A percentile compares a stretch with the other conserved stretches of the same genome.
phyloP scores from a whole-genome alignment of 2,797 vertebrate species.

The Austrolebias charrua region DNA sequence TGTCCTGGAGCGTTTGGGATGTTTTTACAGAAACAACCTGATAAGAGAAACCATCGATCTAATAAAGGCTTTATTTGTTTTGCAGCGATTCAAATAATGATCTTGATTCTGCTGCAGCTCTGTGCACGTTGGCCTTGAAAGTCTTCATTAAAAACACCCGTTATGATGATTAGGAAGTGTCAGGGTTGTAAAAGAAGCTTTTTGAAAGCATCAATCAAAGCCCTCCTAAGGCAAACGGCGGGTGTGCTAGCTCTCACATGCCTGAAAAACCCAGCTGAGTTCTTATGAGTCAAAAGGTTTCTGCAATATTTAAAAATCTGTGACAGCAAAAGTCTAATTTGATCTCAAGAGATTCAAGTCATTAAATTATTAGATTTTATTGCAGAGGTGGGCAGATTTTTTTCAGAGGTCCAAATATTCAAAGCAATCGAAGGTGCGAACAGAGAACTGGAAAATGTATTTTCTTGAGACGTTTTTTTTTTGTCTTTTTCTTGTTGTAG shows the following conservation, averaged over 20 bases:
- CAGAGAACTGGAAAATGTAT: too few species aligned
- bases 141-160: neutral
- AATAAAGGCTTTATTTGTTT: too few species aligned
- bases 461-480: too few species aligned
- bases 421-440: too few species aligned
- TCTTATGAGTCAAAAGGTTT: slow-evolving; percentile 10
- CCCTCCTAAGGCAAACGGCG: slow-evolving; percentile 24
- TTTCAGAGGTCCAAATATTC: too few species aligned
- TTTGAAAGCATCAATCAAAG: slow-evolving; percentile 28
- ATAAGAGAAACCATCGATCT: too few species aligned
- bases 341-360: neutral
- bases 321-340: neutral
- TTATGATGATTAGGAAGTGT: slow-evolving; percentile 18
- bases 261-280: slow-evolving; percentile 1
- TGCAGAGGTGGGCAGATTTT: too few species aligned
- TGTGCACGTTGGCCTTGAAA: neutral
- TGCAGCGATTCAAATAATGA: neutral
- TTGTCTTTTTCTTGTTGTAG: too few species aligned
- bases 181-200: slow-evolving; percentile 15
- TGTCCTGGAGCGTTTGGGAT: neutral
- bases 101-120: neutral
- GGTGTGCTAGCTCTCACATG: slow-evolving; percentile 23
- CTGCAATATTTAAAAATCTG: slow-evolving; percentile 10
- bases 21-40: neutral
- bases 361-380: neutral